Base-by-base conservation (phyloP, 2,888 invertebrate genomes). In the Himalopsyche japonica region DNA sequence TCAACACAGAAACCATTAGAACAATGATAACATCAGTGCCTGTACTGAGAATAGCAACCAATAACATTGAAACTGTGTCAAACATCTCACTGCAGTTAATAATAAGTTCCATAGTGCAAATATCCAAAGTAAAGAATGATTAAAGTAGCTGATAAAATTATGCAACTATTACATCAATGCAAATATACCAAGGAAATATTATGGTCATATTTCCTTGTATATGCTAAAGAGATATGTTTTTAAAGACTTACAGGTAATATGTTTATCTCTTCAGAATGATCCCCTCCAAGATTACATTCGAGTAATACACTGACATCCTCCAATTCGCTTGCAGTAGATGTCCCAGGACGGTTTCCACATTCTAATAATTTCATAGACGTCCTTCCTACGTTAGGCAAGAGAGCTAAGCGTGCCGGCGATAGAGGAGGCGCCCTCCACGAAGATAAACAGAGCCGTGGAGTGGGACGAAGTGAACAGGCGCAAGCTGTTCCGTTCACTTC, bases 391-490 rank as follows among this genome's bases (percentile, higher is more conserved):
- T 82, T 47, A 15, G 87, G 87, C 8, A 87, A 70, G 15, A 87
- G 82, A 3, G 85, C 84, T 15, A 87, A 80, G 27, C 82, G 79
- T 10, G 82, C 80, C 18, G 87, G 87, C 5, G 82, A 85, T 4
- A 86, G 84, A 10, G 87, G 87, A 7, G 87, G 87, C 49, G 85
- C 86, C 6, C 85, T 57, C 87, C 87, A 87, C 6, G 85, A 48
- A n/a, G 81, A 57, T 1, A 87, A 82, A 24, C 76, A 37, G 10
- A 87, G 83, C 6, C 76, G 34, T 18, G 78, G 85, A 7, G 86
- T 77, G n/a, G 91, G 91, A 64, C 89, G 88, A 64, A 91, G 86
- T 49, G 90, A 89, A 84, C 90, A 91, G 49, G 91, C 91, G 2
- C 90, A 89, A 47, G 90, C 89, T 78, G 89, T 88, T 24, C 89